Evolutionary conservation across 1,140 invertebrate genomes (phyloP).

Genomic region (Drosophila kurseongensis): DNA sequence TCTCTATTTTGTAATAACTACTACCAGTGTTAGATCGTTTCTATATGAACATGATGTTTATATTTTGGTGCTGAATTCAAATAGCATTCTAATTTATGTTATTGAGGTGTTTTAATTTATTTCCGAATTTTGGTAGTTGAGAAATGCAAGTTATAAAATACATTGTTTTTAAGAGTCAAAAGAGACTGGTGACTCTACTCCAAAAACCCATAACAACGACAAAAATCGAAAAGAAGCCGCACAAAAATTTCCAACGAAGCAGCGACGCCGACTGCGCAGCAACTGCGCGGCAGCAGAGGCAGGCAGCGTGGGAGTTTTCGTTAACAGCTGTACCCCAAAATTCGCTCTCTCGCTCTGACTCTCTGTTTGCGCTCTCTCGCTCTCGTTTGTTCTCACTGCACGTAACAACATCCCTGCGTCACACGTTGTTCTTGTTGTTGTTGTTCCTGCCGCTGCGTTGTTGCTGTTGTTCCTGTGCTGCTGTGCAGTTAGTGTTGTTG

Average conservation of each 20-base stretch:
- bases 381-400: conserved; percentile 45
- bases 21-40: no score
- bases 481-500: conserved; percentile 55
- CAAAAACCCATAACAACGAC: neutral
- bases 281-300: conserved; percentile 15
- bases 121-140: no score
- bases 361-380: conserved; percentile 20
- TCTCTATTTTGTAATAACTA: no score
- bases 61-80: no score
- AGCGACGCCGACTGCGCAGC: conserved; percentile 34
- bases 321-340: conserved; percentile 77
- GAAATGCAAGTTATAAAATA: no score
- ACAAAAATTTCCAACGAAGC: conserved; percentile 48
- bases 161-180: no score
- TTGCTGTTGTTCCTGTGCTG: conserved; percentile 24
- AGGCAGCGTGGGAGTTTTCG: conserved; percentile 74
- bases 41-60: no score
- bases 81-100: no score
- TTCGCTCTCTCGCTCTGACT: conserved; percentile 24
- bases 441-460: conserved; percentile 46
- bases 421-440: conserved; percentile 64
- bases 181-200: neutral
- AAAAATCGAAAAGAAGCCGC: conserved; percentile 46
- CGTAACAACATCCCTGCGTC: conserved; percentile 80
- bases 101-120: no score